Evolutionary conservation across 2,797 vertebrate species (phyloP).

Genomic region (Lophius americanus): DNA sequence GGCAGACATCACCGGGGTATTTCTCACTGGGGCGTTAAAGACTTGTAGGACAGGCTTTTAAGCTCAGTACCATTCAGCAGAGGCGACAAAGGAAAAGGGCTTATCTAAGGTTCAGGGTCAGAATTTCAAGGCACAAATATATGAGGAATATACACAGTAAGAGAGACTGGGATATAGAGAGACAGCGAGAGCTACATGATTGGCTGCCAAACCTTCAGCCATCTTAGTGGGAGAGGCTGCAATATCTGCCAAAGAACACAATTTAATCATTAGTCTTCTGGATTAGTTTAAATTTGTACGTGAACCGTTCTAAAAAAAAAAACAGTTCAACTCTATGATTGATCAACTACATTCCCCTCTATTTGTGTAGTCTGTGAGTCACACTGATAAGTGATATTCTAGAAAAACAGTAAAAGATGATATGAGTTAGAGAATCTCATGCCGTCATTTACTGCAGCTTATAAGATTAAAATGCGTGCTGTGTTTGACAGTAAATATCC

Average conservation of each 20-base stretch:
- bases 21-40: too few relatives aligned
- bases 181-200: slow-evolving; percentile 3
- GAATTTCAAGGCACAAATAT: slow-evolving; percentile 10
- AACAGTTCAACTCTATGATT: slow-evolving; percentile 6
- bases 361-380: background rate
- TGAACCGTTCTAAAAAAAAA: slow-evolving; percentile 2
- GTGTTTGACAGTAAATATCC: background rate
- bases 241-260: slow-evolving; percentile 40
- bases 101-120: slow-evolving; percentile 10
- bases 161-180: background rate
- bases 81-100: slow-evolving; percentile 24
- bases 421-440: background rate
- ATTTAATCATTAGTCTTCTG: slow-evolving; percentile 19
- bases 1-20: too few relatives aligned
- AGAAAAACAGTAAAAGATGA: background rate
- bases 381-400: background rate
- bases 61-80: slow-evolving; percentile 16
- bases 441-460: background rate
- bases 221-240: slow-evolving; percentile 30
- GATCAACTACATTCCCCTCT: background rate
- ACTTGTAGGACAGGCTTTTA: slow-evolving; percentile 25
- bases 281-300: slow-evolving; percentile 14
- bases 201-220: slow-evolving; percentile 24
- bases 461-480: background rate
- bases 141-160: slow-evolving; percentile 10